Evolutionary conservation across 2,113 vertebrate genomes (phyloP).

Genomic region (Osmerus eperlanus): DNA sequence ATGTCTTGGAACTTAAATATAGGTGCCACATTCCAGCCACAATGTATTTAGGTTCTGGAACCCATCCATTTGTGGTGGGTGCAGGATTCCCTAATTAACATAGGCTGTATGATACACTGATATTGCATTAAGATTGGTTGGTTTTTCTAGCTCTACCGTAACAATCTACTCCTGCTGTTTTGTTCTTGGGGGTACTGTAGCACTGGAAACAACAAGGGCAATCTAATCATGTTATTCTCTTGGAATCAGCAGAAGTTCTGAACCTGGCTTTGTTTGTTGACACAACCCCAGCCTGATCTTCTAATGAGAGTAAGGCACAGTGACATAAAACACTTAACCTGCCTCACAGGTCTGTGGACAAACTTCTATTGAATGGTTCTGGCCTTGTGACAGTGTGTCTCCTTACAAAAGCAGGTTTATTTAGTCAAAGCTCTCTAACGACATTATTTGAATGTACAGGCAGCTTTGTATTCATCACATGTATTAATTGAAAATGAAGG

Average conservation of each 20-base stretch:
- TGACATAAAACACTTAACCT: too few species aligned
- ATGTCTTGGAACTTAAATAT: neutral
- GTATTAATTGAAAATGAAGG: too few species aligned
- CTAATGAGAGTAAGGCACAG: too few species aligned
- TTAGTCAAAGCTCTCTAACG: too few species aligned
- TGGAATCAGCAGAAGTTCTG: constrained; percentile 16
- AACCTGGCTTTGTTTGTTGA: neutral
- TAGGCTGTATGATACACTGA: neutral
- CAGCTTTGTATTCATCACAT: too few species aligned
- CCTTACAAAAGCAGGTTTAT: too few species aligned
- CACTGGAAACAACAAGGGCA: constrained; percentile 6
- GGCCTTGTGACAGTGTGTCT: too few species aligned
- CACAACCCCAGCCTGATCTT: neutral
- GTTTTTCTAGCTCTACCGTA: neutral
- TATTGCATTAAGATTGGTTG: neutral
- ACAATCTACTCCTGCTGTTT: neutral
- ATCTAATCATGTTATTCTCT: constrained; percentile 16
- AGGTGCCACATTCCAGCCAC: neutral
- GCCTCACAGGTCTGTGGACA: too few species aligned
- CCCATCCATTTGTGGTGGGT: neutral
- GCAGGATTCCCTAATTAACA: constrained; percentile 5
- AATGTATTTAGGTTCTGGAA: constrained; percentile 1
- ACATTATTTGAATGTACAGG: neutral
- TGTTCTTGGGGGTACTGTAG: constrained; percentile 4
- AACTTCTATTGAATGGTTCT: too few species aligned